These are phyloP conservation scores for Spermophilus dauricus DNA, from an alignment of 2,113 vertebrate genomes.

Conservation along the genomic window DNA sequence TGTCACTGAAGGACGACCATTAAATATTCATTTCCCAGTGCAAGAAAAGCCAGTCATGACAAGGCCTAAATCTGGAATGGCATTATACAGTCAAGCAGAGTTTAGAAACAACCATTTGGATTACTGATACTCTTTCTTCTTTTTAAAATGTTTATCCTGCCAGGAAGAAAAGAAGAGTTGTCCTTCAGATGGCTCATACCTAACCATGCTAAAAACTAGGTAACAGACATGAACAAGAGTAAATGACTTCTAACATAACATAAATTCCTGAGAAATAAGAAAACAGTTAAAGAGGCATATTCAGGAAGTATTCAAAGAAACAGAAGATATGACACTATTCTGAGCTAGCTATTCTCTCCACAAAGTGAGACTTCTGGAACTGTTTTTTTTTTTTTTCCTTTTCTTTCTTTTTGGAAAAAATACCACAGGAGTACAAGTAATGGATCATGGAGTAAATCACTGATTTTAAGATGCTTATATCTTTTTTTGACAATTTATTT, in stretches of 20 bases:
- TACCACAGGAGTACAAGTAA: background rate
- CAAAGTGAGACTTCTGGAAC: background rate
- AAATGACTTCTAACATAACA: background rate
- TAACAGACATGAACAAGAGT: background rate
- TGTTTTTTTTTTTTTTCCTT: background rate
- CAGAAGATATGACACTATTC: background rate
- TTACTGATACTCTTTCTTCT: conserved; percentile 46
- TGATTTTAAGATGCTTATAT: background rate
- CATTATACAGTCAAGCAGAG: conserved; percentile 70
- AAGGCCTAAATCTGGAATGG: conserved; percentile 51
- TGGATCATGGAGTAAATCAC: background rate
- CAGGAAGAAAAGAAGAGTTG: conserved; percentile 70
- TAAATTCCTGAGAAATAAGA: background rate
- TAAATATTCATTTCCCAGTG: conserved; percentile 45
- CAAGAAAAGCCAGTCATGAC: conserved; percentile 62
- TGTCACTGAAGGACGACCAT: background rate
- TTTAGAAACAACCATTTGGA: conserved; percentile 65
- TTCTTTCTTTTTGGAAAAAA: conserved; percentile 2
- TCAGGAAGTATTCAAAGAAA: background rate
- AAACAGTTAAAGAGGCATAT: background rate
- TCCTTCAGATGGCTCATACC: conserved; percentile 15
- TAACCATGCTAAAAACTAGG: background rate
- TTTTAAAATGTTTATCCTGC: background rate
- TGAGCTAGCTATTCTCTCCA: background rate
- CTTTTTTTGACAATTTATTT: background rate